Percentiles rank a stretch among this genome's conserved stretches.
Conservation (phyloP, 2,113 vertebrate genomes). For the Myotis yumanensis region DNA sequence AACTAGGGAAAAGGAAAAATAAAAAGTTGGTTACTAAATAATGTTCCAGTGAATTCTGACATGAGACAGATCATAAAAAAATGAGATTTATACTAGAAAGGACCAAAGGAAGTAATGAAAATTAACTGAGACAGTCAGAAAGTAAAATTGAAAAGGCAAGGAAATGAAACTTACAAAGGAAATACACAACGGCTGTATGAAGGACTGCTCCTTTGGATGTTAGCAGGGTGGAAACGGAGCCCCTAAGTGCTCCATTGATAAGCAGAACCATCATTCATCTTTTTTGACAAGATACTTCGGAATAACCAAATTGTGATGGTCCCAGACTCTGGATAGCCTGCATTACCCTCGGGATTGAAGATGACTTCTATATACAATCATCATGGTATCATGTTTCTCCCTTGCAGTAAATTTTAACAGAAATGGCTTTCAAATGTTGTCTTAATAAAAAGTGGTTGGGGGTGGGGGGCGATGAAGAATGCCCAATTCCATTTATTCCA, state of each 20-base stretch:
- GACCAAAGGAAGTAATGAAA: conserved; percentile 75
- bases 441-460: conserved; percentile 70
- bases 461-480: not conserved
- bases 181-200: conserved; percentile 65
- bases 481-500: conserved; percentile 31
- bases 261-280: conserved; percentile 80
- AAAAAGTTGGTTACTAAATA: conserved; percentile 43
- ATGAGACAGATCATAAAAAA: conserved; percentile 69
- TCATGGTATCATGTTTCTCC: conserved; percentile 50
- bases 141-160: conserved; percentile 73
- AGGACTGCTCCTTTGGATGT: conserved; percentile 57
- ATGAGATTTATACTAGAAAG: conserved; percentile 76
- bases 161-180: conserved; percentile 76
- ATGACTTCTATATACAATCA: conserved; percentile 58
- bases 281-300: conserved; percentile 75
- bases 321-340: conserved; percentile 57
- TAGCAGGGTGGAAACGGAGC: conserved; percentile 60
- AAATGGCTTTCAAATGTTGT: conserved; percentile 68
- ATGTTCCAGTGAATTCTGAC: conserved; percentile 23
- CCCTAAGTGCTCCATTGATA: conserved; percentile 71
- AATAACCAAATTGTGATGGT: conserved; percentile 76
- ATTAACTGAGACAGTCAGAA: conserved; percentile 75
- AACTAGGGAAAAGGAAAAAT: not conserved
- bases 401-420: conserved; percentile 61
- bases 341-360: conserved; percentile 60